phyloP scores from a whole-genome alignment of 2,113 vertebrate species.

The Anolis carolinensis region DNA sequence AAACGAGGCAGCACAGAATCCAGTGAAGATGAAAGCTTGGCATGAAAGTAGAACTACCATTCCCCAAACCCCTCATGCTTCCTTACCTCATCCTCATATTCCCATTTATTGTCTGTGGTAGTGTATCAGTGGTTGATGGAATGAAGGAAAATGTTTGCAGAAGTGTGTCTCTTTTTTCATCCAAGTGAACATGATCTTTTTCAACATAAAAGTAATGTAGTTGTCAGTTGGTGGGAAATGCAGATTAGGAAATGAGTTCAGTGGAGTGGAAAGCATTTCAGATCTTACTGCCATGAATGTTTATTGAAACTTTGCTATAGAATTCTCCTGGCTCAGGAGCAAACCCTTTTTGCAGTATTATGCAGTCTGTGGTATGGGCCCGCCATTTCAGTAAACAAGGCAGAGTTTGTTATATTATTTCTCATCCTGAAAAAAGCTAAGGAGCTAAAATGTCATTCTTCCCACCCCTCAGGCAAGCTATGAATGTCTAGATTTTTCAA shows the following conservation, averaged over 20 bases:
- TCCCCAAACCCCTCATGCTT: too few species aligned
- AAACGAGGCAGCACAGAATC: too few species aligned
- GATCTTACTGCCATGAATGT: background rate
- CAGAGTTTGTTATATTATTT: slow-evolving; percentile 35
- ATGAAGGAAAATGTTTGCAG: slow-evolving; percentile 21
- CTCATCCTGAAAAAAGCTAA: slow-evolving; percentile 13
- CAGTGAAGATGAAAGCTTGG: too few species aligned
- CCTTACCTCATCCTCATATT: background rate
- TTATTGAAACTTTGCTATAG: background rate
- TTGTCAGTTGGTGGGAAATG: slow-evolving; percentile 20
- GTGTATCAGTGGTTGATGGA: background rate
- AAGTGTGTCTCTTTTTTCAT: background rate
- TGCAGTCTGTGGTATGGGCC: slow-evolving; percentile 21
- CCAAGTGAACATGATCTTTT: background rate
- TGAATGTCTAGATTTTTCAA: slow-evolving; percentile 37
- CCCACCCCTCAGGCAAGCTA: slow-evolving; percentile 24
- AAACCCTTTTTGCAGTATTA: slow-evolving; percentile 37
- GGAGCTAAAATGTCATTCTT: slow-evolving; percentile 21
- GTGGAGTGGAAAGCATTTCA: slow-evolving; percentile 11
- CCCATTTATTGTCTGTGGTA: background rate
- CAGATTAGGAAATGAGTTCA: slow-evolving; percentile 12
- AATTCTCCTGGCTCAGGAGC: background rate
- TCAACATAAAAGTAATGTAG: background rate
- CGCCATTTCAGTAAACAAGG: slow-evolving; percentile 45
- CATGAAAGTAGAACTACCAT: too few species aligned